These are phyloP conservation scores for Drosophila fuyamai DNA, from an alignment of 1,140 invertebrate genomes.

Conservation along the genomic window DNA sequence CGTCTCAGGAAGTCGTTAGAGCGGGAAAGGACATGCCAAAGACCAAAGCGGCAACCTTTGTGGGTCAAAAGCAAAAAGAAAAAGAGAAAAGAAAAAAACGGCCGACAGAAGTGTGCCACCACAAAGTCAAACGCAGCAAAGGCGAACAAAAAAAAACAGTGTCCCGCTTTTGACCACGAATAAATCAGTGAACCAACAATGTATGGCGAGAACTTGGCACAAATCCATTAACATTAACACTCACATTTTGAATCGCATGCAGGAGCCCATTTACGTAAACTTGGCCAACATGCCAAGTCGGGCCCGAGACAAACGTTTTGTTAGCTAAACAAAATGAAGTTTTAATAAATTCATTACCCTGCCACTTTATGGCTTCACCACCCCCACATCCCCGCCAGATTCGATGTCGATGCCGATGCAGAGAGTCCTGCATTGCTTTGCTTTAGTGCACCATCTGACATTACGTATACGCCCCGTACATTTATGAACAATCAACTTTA, in stretches of 20 bases:
- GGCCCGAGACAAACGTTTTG: conserved; percentile 48
- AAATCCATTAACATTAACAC: conserved; percentile 81
- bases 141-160: conserved; percentile 23
- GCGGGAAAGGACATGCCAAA: conserved; percentile 48
- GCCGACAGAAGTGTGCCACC: conserved; percentile 54
- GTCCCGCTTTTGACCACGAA: conserved; percentile 57
- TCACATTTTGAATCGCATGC: conserved; percentile 62
- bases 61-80: conserved; percentile 64
- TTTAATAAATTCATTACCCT: conserved; percentile 80
- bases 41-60: conserved; percentile 60
- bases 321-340: conserved; percentile 54
- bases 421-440: conserved; percentile 61
- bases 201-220: conserved; percentile 72
- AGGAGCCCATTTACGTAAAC: conserved; percentile 68
- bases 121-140: conserved; percentile 65
- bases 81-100: conserved; percentile 10
- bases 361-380: conserved; percentile 51
- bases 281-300: conserved; percentile 72
- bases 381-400: conserved; percentile 3
- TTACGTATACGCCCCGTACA: conserved; percentile 82
- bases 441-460: conserved; percentile 65
- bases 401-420: conserved; percentile 15
- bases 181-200: conserved; percentile 65
- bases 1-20: conserved; percentile 73
- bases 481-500: conserved; percentile 81